Base-by-base conservation (phyloP, 2,888 invertebrate genomes). In the Megalurothrips usitatus region DNA sequence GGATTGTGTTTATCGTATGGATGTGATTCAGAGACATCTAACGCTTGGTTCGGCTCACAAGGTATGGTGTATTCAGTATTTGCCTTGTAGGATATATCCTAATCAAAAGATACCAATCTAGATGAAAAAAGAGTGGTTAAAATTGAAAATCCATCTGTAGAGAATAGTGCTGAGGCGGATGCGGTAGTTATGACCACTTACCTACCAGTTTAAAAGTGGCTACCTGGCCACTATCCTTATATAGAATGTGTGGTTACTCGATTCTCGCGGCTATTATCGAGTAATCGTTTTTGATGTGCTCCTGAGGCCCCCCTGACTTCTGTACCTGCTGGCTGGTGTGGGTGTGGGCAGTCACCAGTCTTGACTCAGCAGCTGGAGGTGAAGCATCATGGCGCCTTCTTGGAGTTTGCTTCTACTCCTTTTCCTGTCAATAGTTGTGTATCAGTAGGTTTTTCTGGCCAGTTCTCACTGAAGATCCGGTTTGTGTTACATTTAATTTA, bases 1-100 rank as follows among this genome's bases (percentile, higher is more conserved):
- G 68, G 23, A 49, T 19, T 26, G n/a, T 48, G 58, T 47, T 80
- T 17, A 52, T 14, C 80, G 80, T 28, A 80, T 80, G n/a, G 26
- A 58, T 28, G 58, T 80, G 19, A 28, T 80, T 28, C 19, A 26
- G 19, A 10, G 63, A 26, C 79, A 79, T 49, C 26, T 79, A 23
- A 17, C 79, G 19, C n/a, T 23, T 14, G 14, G 17, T 48, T 48
- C 58, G 48, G 23, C 49, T 12, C 11, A 68, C 2, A 68, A 68
- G 68, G 68, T 68, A 1, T 68, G n/a, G 68, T 68, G 3, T 68
- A 6, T 17, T 52, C 12, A 19, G 12, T 52, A 2, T 52, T 52
- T 52, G 34, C 34, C 34, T 4, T 43, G 34, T 43, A 43, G 3
- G 6, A 4, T 43, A 43, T 43, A 17, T 52, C 14, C 52, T 19